These are phyloP conservation scores for Lepidonotus clava DNA, from an alignment of 2,888 invertebrate genomes.

Conservation along the genomic window DNA sequence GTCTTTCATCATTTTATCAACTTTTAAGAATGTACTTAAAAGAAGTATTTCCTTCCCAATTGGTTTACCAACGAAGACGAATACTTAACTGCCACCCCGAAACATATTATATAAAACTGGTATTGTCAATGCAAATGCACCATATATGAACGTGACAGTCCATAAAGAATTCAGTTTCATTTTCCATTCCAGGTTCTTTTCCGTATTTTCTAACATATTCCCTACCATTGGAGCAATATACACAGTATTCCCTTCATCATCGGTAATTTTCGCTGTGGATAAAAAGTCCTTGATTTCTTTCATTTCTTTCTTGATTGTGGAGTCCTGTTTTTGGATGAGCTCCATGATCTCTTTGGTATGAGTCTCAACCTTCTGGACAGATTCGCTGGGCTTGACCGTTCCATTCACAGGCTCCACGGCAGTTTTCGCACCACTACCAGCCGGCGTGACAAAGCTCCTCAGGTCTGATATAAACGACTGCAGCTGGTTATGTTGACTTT, in stretches of 20 bases:
- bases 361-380: constrained; percentile 51
- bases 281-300: constrained; percentile 71
- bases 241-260: constrained; percentile 67
- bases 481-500: constrained; percentile 64
- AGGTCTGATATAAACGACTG: constrained; percentile 65
- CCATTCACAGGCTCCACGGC: constrained; percentile 22
- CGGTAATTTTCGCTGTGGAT: constrained; percentile 60
- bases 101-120: constrained; percentile 66
- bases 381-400: background rate
- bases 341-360: constrained; percentile 61
- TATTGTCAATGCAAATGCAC: constrained; percentile 74
- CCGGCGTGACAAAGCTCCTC: constrained; percentile 27
- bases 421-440: background rate
- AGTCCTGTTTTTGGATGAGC: constrained; percentile 69
- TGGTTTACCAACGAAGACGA: background rate
- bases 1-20: no score
- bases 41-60: background rate
- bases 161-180: constrained; percentile 76
- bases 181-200: constrained; percentile 76
- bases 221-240: constrained; percentile 77
- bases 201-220: constrained; percentile 73
- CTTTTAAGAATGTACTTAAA: no score
- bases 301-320: constrained; percentile 70
- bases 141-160: constrained; percentile 76
- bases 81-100: constrained; percentile 54